phyloP scores from a whole-genome alignment of 2,888 invertebrate genomes.

The Camponotus fellah region DNA sequence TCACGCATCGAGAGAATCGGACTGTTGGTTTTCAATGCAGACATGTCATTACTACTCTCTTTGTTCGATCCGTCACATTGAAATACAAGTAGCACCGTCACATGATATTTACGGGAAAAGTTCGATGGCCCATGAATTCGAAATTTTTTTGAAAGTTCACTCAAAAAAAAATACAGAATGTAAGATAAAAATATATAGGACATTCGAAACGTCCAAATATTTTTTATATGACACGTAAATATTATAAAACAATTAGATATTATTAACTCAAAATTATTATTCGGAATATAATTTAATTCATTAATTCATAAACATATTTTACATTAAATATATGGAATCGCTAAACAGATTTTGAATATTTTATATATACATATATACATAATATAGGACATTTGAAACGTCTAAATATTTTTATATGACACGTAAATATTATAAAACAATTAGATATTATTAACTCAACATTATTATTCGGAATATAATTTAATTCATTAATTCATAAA shows the following conservation, averaged over 20 bases:
- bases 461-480: neutral
- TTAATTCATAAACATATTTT: neutral
- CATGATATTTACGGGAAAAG: neutral
- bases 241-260: neutral
- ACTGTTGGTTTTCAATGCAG: slow-evolving; percentile 9
- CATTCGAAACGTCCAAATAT: neutral
- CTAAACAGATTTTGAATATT: neutral
- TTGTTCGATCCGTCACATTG: slow-evolving; percentile 20
- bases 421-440: neutral
- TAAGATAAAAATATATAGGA: neutral
- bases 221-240: neutral
- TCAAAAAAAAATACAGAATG: neutral
- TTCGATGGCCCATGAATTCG: neutral
- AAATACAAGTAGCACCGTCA: slow-evolving; percentile 4
- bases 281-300: neutral
- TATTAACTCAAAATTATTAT: neutral
- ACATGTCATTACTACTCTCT: slow-evolving; percentile 7
- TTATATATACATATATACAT: too few relatives aligned
- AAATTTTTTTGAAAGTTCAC: neutral
- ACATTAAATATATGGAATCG: neutral
- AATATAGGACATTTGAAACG: neutral
- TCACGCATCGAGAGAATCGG: neutral
- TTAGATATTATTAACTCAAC: neutral
- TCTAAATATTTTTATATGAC: neutral
- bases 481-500: neutral